Evolutionary conservation across 1,140 invertebrate genomes (phyloP), one percentile per base, ranked within the genome.

Genomic region (Palaemon carinicauda): DNA sequence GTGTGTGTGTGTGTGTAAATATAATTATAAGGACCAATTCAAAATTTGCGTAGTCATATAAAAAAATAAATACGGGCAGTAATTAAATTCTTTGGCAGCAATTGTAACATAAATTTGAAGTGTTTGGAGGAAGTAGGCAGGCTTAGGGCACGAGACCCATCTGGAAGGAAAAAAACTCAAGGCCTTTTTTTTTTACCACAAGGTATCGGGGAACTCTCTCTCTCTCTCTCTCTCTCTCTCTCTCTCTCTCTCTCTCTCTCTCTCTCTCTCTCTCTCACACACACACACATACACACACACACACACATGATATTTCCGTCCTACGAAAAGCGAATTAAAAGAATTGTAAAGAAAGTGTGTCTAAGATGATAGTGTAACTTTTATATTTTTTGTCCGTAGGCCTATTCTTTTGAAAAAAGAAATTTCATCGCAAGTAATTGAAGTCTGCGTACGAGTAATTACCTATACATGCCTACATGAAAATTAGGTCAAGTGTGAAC

Each of bases 41-140:
- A n/a, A n/a, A 80, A 51, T 51, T 65, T 56, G 65, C 83, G 41
- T 65, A 79, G 79, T 60, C 83, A 77, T 80, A 79, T 79, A 53
- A 85, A 75, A 75, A 79, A 75, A 51, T 65, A 85, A 85, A 79
- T 85, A 85, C 29, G 31, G 74, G 21, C 27, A 79, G 75, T 80
- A 79, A 85, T 85, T 85, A 85, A 80, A 71, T 85, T 75, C 24
- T 85, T 41, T 50, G n/a, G 83, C 71, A 71, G 75, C 60, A 71
- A 85, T 85, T 85, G 71, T 51, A 71, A 60, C 75, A 60, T 53
- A 77, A 80, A 85, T 69, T 78, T 21, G 77, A 33, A 51, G 54
- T 69, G 19, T 24, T 17, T n/a, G 56, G 50, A 52, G 21, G 50
- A 69, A 71, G 69, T 65, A 69, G 52, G 75, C 15, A n/a, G 9